These are phyloP conservation scores for Phalacrocorax aristotelis DNA, from an alignment of 2,113 vertebrate genomes.

Conservation along the genomic window DNA sequence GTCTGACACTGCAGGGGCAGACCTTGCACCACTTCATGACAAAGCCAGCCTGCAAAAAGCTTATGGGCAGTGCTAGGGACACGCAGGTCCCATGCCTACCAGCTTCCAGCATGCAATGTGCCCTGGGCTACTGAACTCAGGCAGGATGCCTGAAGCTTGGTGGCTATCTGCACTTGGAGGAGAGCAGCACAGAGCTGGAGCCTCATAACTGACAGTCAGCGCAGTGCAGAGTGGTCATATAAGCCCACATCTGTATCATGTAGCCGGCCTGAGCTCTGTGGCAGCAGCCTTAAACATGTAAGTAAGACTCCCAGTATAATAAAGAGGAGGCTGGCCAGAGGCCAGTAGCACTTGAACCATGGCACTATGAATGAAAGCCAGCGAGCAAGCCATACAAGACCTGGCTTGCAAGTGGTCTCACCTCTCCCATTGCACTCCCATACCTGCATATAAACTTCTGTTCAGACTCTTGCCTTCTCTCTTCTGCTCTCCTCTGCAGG, in stretches of 20 bases:
- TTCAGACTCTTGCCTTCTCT: background rate
- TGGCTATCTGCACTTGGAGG: background rate
- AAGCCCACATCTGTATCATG: background rate
- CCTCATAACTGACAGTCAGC: background rate
- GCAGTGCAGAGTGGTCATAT: background rate
- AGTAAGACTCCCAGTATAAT: background rate
- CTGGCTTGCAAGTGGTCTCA: background rate
- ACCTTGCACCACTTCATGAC: background rate
- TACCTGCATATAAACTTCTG: background rate
- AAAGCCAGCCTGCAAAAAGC: background rate
- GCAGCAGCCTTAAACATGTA: background rate
- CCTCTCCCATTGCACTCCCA: background rate
- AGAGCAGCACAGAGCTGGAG: background rate
- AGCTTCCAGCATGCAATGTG: background rate
- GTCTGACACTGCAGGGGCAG: background rate
- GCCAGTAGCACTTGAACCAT: background rate
- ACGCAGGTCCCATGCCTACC: background rate
- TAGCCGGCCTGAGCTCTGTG: background rate
- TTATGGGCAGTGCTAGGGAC: background rate
- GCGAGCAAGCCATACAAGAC: background rate
- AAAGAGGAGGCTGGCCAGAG: background rate
- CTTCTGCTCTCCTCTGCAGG: background rate
- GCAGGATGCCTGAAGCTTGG: background rate
- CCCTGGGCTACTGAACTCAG: background rate
- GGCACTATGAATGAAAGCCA: background rate